These are phyloP conservation scores for Syngnathus scovelli DNA, from an alignment of 2,113 vertebrate genomes.

Conservation along the genomic window DNA sequence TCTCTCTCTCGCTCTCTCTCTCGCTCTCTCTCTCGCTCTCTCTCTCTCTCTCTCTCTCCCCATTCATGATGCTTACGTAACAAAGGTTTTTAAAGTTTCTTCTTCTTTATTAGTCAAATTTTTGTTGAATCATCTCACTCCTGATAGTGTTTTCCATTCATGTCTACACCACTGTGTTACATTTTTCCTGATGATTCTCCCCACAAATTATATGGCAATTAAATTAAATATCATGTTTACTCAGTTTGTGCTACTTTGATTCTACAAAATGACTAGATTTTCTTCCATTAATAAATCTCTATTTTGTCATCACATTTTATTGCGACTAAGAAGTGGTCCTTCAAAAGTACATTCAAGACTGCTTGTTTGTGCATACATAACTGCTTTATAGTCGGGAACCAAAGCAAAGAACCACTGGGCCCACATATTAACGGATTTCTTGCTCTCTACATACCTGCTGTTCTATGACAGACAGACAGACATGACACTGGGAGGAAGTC, in stretches of 20 bases:
- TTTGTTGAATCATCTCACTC: background rate
- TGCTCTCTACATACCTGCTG: background rate
- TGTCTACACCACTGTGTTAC: background rate
- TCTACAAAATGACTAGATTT: background rate
- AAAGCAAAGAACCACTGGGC: background rate
- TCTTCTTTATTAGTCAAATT: background rate
- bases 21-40: no score
- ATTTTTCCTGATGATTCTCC: background rate
- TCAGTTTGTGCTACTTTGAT: background rate
- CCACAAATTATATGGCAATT: background rate
- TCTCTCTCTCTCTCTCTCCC: no score
- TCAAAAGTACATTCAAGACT: background rate
- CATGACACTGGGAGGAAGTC: constrained; percentile 20
- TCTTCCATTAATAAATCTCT: background rate
- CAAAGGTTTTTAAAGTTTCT: constrained; percentile 5
- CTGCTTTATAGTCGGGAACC: background rate
- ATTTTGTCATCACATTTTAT: background rate
- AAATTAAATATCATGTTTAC: background rate
- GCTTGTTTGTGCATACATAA: constrained; percentile 15
- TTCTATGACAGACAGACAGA: constrained; percentile 9
- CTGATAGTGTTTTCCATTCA: background rate
- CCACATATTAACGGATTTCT: background rate
- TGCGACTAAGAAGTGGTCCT: background rate
- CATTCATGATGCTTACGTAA: no score
- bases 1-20: no score